Evolutionary conservation across 2,113 vertebrate genomes (phyloP).

Genomic region (Terrapene triunguis): DNA sequence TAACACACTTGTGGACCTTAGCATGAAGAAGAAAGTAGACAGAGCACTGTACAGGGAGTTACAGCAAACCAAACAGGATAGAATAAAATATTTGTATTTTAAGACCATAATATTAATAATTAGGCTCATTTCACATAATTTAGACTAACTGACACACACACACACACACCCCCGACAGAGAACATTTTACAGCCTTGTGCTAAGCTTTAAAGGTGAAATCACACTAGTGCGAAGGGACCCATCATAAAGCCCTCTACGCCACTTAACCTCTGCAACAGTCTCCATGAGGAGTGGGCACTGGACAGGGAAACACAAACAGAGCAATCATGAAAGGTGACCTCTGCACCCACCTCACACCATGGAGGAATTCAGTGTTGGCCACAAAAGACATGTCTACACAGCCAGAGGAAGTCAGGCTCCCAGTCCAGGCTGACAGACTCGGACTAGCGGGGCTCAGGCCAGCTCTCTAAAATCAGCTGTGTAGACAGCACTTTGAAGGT

Average conservation of each 20-base stretch:
- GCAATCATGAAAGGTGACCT: background rate
- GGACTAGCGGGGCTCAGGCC: too few relatives aligned
- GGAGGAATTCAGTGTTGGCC: background rate
- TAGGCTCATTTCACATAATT: background rate
- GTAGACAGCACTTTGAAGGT: background rate
- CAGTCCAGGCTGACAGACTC: too few relatives aligned
- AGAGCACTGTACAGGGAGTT: background rate
- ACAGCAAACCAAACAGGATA: background rate
- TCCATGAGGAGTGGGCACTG: background rate
- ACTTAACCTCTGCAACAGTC: background rate
- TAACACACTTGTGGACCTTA: background rate
- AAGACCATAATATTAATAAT: background rate
- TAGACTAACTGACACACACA: background rate
- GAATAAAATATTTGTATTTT: background rate
- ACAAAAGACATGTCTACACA: too few relatives aligned
- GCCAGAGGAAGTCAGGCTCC: too few relatives aligned
- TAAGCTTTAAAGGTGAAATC: background rate
- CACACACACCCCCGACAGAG: background rate
- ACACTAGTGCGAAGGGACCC: background rate
- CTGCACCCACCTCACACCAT: rapidly evolving
- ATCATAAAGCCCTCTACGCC: background rate
- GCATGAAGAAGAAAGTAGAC: background rate
- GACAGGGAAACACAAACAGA: background rate
- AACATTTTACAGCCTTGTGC: background rate
- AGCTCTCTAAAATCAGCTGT: too few relatives aligned